These are phyloP conservation scores for Dunckerocampus dactyliophorus DNA, from an alignment of 2,113 vertebrate species.

Conservation along the genomic window DNA sequence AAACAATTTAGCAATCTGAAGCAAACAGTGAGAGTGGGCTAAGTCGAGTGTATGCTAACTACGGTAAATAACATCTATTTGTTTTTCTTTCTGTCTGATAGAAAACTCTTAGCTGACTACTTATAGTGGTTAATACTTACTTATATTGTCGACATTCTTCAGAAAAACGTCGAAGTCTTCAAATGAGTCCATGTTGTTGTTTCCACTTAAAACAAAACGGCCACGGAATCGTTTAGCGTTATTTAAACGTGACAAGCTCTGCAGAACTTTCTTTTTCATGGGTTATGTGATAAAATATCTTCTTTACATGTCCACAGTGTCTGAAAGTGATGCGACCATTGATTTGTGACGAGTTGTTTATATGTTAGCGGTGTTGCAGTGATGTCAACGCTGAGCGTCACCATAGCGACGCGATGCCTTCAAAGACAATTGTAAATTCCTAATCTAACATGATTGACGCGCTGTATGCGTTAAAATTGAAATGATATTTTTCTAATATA, in stretches of 20 bases:
- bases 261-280: too few species aligned
- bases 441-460: fast-evolving
- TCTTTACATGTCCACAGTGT: background rate
- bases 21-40: background rate
- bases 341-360: background rate
- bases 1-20: background rate
- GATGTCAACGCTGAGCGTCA: conserved; percentile 16
- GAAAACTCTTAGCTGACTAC: background rate
- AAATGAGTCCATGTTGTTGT: conserved; percentile 19
- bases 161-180: conserved; percentile 66
- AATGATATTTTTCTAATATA: background rate
- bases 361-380: too few species aligned
- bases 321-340: too few species aligned
- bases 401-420: conserved; percentile 42
- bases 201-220: background rate
- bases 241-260: too few species aligned
- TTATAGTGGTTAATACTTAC: conserved; percentile 52
- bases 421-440: background rate
- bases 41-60: background rate
- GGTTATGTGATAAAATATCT: background rate
- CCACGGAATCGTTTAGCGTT: background rate
- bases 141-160: conserved; percentile 67
- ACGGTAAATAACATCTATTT: background rate
- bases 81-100: background rate
- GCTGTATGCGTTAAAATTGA: too few species aligned